phyloP scores from a whole-genome alignment of 2,113 vertebrate genomes.

The Atractosteus spatula region DNA sequence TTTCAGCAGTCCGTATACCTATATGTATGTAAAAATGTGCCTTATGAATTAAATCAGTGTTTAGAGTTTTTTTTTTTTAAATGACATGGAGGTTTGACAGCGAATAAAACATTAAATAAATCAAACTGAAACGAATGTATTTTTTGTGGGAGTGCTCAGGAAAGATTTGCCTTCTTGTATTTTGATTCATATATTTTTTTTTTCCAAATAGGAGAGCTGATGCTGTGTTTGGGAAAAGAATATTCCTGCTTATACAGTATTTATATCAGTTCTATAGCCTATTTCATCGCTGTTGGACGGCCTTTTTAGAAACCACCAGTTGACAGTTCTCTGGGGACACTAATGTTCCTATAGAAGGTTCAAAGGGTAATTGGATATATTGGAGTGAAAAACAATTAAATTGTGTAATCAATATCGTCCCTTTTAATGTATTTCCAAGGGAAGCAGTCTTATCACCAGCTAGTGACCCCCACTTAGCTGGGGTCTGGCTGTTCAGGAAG shows the following conservation, averaged over 20 bases:
- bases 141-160: too few species aligned
- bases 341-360: slow-evolving; percentile 56
- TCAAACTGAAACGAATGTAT: too few species aligned
- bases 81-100: too few species aligned
- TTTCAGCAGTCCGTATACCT: too few species aligned
- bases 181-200: not conserved
- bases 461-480: slow-evolving; percentile 32
- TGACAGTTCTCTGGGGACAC: slow-evolving; percentile 3
- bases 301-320: slow-evolving; percentile 9
- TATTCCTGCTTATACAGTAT: not conserved
- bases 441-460: slow-evolving; percentile 56
- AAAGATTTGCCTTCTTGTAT: too few species aligned
- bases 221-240: not conserved
- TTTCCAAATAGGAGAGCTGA: not conserved
- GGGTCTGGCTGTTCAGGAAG: not conserved
- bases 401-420: slow-evolving; percentile 69
- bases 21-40: too few species aligned
- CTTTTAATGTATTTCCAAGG: slow-evolving; percentile 68
- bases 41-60: too few species aligned
- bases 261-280: not conserved
- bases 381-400: slow-evolving; percentile 68
- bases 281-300: not conserved
- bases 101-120: too few species aligned
- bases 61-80: too few species aligned
- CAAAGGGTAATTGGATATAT: slow-evolving; percentile 72